Evolutionary conservation across 1,140 invertebrate species (phyloP).

Genomic region (Apis florea): DNA sequence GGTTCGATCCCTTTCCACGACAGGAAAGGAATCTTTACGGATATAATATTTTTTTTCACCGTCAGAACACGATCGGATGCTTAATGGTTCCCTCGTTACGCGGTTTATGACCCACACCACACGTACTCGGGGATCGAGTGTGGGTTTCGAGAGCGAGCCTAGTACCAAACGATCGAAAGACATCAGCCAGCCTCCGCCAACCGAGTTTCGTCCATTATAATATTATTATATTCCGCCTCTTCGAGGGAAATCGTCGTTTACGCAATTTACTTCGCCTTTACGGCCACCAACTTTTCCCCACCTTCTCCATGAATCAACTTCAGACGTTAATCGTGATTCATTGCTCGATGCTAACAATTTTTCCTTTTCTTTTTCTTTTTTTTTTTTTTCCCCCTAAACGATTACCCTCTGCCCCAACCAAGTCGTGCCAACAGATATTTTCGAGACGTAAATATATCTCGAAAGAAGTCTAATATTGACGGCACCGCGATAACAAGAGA

Average conservation of each 20-base stretch:
- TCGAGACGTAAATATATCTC: neutral
- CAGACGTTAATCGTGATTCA: neutral
- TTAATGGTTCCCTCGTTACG: constrained; percentile 26
- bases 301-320: neutral
- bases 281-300: neutral
- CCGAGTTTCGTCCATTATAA: neutral
- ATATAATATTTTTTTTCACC: constrained; percentile 31
- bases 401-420: neutral
- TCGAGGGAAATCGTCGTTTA: constrained; percentile 23
- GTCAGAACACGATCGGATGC: constrained; percentile 9
- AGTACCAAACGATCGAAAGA: constrained; percentile 35
- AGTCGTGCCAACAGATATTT: too few species aligned
- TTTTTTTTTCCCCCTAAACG: neutral
- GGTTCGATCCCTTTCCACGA: neutral
- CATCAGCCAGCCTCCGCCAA: constrained; percentile 7
- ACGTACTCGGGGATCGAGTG: constrained; percentile 6
- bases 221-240: constrained; percentile 31
- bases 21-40: neutral
- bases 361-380: neutral
- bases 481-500: neutral
- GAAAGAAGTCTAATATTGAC: neutral
- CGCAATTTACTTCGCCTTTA: constrained; percentile 15
- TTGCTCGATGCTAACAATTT: neutral
- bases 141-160: constrained; percentile 32
- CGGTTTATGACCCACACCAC: constrained; percentile 21